Evolutionary conservation across 2,888 invertebrate species (phyloP).

Genomic region (Ophonus ardosiacus): DNA sequence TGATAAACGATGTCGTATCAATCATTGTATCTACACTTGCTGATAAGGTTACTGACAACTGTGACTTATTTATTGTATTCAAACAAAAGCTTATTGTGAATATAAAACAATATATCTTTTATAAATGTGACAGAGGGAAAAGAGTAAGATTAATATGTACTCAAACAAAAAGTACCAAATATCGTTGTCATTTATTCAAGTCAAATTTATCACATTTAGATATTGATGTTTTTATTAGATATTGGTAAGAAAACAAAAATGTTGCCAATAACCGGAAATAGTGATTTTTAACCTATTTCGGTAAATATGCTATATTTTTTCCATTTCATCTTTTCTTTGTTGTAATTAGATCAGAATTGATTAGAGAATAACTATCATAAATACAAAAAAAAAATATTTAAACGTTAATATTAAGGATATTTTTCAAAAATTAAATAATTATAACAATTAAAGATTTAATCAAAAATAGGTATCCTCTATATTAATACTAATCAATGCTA

Average conservation of each 20-base stretch:
- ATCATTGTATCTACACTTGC: not conserved
- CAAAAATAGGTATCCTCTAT: too few relatives aligned
- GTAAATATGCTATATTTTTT: too few relatives aligned
- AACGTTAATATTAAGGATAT: too few relatives aligned
- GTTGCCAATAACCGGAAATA: not conserved
- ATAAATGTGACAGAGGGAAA: not conserved
- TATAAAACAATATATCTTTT: not conserved
- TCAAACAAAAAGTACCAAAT: not conserved
- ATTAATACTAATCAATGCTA: too few relatives aligned
- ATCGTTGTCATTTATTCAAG: not conserved
- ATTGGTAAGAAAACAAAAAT: not conserved
- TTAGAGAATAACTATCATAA: too few relatives aligned
- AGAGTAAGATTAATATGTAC: not conserved
- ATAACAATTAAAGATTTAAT: too few relatives aligned
- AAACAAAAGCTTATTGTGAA: not conserved
- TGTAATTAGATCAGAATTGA: too few relatives aligned
- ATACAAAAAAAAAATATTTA: too few relatives aligned
- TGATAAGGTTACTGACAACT: not conserved
- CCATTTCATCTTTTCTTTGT: too few relatives aligned
- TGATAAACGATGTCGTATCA: not conserved
- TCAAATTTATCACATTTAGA: not conserved
- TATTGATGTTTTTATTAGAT: not conserved
- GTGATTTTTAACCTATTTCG: too few relatives aligned
- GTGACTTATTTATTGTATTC: not conserved
- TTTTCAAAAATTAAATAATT: too few relatives aligned